These are phyloP conservation scores for Clarias platycephalus DNA, from an alignment of 2,797 vertebrate species.

Conservation along the genomic window DNA sequence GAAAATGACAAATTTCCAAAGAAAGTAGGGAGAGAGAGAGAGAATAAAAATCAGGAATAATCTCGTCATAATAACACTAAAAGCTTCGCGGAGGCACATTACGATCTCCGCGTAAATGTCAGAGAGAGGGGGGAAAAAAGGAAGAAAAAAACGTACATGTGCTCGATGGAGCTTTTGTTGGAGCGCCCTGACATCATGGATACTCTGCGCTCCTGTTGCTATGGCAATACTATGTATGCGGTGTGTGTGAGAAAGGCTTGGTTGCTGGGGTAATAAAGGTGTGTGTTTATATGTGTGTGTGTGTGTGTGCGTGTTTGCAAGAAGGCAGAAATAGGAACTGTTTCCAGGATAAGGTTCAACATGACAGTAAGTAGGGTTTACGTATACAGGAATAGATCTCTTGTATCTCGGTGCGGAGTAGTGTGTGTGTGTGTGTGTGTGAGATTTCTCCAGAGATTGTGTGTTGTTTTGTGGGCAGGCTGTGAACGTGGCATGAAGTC, in stretches of 20 bases:
- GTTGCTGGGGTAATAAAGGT: constrained; percentile 55
- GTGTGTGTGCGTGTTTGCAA: constrained; percentile 18
- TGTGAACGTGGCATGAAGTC: constrained; percentile 1
- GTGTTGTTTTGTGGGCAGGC: not conserved
- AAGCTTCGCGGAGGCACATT: constrained; percentile 27
- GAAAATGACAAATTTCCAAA: constrained; percentile 21
- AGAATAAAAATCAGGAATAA: constrained; percentile 20
- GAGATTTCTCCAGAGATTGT: no score
- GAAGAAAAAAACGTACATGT: not conserved
- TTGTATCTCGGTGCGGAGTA: no score
- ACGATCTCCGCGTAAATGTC: constrained; percentile 18
- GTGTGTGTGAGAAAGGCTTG: constrained; percentile 54
- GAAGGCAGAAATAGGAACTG: not conserved
- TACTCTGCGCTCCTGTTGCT: constrained; percentile 45
- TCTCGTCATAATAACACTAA: constrained; percentile 36
- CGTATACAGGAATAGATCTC: not conserved
- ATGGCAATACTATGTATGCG: constrained; percentile 53
- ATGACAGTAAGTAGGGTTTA: not conserved
- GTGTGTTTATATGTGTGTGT: constrained; percentile 32
- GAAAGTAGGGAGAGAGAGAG: not conserved
- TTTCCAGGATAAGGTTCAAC: constrained; percentile 11
- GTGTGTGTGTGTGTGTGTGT: no score
- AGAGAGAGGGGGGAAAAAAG: not conserved
- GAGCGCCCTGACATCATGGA: constrained; percentile 19
- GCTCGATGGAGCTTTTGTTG: constrained; percentile 48